Evolutionary conservation across 53 echinoderm and acorn worm genomes (phyloP), one percentile per base, ranked within the genome.

Genomic region (Antedon mediterranea): DNA sequence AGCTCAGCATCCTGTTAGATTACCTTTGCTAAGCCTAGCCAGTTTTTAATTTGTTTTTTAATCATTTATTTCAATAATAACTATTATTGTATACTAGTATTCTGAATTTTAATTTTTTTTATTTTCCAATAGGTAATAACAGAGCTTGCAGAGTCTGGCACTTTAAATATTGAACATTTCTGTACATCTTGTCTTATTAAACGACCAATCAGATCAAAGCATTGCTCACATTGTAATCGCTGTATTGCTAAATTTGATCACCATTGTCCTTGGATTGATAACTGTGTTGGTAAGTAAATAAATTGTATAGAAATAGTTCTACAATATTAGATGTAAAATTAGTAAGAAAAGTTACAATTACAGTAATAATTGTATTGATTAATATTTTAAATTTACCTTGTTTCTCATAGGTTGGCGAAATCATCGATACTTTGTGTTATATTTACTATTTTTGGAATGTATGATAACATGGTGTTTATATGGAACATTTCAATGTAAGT

Each of bases 251-350:
- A 84, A 28, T 94, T 94, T 85, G 94, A 94, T 43, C 94, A 94
- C 72, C 94, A 94, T 72, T 94, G 94, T 72, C 94, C 94, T 0
- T 94, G 94, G 94, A 91, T 94, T 0, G 91, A 94, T 79, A 94
- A 94, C 83, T 94, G 94, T 79, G 79, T 94, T 34, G 93, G 93
- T 93, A 70, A 90, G 93, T 70, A 27, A 9, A n/a, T n/a, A n/a
- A n/a, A n/a, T n/a, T n/a, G n/a, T n/a, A n/a, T n/a, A n/a, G n/a
- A n/a, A n/a, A n/a, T n/a, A n/a, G n/a, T n/a, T n/a, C n/a, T n/a
- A n/a, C n/a, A n/a, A n/a, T n/a, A n/a, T n/a, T n/a, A n/a, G n/a
- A n/a, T n/a, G n/a, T n/a, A n/a, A n/a, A n/a, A n/a, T n/a, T n/a
- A n/a, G n/a, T n/a, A n/a, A n/a, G n/a, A n/a, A n/a, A n/a, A n/a